Base-by-base conservation (phyloP, 2,888 invertebrate genomes). In the Andrena minutula region DNA sequence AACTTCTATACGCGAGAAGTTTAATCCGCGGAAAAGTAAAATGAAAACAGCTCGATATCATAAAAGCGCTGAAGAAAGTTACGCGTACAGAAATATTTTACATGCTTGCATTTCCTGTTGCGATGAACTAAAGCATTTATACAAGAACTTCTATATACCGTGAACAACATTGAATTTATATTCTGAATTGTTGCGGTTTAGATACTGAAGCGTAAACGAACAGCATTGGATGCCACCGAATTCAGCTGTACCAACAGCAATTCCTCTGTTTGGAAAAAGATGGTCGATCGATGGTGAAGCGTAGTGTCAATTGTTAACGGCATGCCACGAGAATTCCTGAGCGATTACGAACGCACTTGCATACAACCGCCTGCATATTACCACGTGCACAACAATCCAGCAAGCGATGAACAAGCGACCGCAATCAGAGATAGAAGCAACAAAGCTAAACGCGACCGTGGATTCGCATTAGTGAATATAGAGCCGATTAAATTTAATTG, bases 391-490 rank as follows among this genome's bases (percentile, higher is more conserved):
- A 85, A 85, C 79, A 75, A 82, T 64, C 78, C 79, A 63, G 16
- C 80, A 76, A 84, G 66, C 77, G 82, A 86, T 84, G 83, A 89
- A 90, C 89, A 89, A 90, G 85, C 85, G 82, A 66, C 77, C 81
- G 84, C 85, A 87, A 90, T 90, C 88, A 89, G 84, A 80, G 80
- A 78, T 79, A 71, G 65, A 69, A 71, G 26, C 64, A 82, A 82
- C 70, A 84, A 78, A 87, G 64, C 41, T 72, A 58, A 76, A 77
- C 32, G 72, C 66, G 30, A 2, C 12, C 63, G 60, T 28, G 60
- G 63, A 23, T 58, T 72, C 32, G 60, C 30, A 72, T 76, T 77
- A 74, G 61, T 28, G 56, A 30, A 47, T 64, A 60, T 35, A 10
- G 53, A 66, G 58, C 61, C 78, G 72, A 78, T 78, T 83, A 68